Evolutionary conservation across 2,888 invertebrate genomes (phyloP), one percentile per base, ranked within the genome.

Genomic region (Dynastes maya): DNA sequence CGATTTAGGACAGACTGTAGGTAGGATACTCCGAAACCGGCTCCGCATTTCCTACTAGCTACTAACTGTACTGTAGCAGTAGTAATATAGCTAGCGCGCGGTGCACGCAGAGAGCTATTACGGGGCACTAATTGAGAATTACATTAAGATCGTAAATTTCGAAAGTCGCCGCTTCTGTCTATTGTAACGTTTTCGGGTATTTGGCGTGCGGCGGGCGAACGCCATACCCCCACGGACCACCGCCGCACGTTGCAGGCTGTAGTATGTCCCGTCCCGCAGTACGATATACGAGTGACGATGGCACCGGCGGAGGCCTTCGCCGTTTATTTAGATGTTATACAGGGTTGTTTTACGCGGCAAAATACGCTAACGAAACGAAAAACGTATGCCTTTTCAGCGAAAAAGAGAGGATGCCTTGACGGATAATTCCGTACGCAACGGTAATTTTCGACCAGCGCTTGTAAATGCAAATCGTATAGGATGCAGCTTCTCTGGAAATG

Each of bases 91-190:
- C 63, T 29, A n/a, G 29, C 29, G 63, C 63, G 29, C 27, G 27
- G 61, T 6, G 13, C 11, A 63, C 63, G 37, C 74, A 89, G 37
- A 72, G 72, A 90, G 90, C 91, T 91, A 92, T 92, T 91, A 91
- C 89, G 90, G 22, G 45, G 90, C 89, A 91, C 91, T 91, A 92
- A 92, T 92, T 92, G 92, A 91, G 92, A 92, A 92, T 92, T 91
- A 91, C 91, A 91, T 90, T 90, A 91, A 91, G 90, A 91, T 90
- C 90, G 91, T 92, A 92, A 92, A 92, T 92, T 91, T 87, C 85
- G 86, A 87, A 88, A 88, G 87, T 87, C 87, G 86, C 87, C 86
- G 86, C 87, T 61, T 68, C 67, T 76, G 72, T 72, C 72, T 72
- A 72, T 72, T 72, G 72, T 72, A 72, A 72, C 72, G 58, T 58